Conservation (phyloP, 1,140 invertebrate genomes). For the Whitmania pigra region DNA sequence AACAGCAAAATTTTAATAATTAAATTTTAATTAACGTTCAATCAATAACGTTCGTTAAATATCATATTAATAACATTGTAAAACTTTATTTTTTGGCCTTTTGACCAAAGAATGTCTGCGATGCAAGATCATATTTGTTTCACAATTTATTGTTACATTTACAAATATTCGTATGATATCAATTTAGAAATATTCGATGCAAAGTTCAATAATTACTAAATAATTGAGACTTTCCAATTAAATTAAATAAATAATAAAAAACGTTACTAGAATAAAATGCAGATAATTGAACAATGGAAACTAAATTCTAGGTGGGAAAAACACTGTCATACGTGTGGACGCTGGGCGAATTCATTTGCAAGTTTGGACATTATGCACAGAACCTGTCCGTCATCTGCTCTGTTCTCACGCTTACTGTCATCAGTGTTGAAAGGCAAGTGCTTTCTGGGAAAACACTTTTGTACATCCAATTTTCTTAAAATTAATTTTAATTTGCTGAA, state of each 20-base stretch:
- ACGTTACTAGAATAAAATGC: too few species aligned
- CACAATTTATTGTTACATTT: too few species aligned
- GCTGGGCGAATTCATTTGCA: conserved; percentile 58
- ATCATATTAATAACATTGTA: too few species aligned
- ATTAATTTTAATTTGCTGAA: too few species aligned
- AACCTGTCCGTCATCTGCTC: conserved; percentile 62
- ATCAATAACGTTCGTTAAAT: too few species aligned
- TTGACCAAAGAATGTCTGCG: too few species aligned
- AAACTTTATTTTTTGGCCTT: too few species aligned
- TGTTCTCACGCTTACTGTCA: conserved; percentile 61
- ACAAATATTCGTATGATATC: background rate
- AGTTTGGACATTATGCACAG: conserved; percentile 62
- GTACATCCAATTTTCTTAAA: background rate
- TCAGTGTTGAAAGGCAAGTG: conserved; percentile 60
- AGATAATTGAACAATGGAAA: background rate
- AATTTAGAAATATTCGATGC: background rate
- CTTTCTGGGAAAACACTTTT: background rate
- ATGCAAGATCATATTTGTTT: too few species aligned
- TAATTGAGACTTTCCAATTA: background rate
- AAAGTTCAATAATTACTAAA: background rate
- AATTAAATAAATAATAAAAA: too few species aligned
- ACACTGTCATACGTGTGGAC: conserved; percentile 60
- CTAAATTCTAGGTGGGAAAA: conserved; percentile 52
- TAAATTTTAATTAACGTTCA: too few species aligned
- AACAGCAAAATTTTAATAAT: too few species aligned